Base-by-base conservation (phyloP, 2,113 vertebrate species). In the Nyctereutes procyonoides region DNA sequence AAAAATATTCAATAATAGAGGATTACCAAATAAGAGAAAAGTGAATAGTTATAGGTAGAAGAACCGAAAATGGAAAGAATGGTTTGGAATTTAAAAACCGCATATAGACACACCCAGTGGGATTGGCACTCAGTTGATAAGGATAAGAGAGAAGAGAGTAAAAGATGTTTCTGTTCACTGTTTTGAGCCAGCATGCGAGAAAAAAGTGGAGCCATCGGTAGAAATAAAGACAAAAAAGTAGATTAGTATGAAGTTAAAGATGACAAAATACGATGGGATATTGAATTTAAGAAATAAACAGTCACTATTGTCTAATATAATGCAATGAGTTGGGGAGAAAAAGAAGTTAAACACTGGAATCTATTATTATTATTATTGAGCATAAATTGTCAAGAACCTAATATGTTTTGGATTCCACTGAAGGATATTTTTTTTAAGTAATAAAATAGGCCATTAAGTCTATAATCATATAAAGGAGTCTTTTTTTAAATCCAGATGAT, bases 231-330 rank as follows among this genome's bases (percentile, higher is more conserved):
- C 14, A 51, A 88, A 56, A 88, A 56, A 38, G 30, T 4, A 51
- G 19, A 62, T 35, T 76, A 85, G n/a, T 95, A 74, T 93, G n/a
- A 91, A 88, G 84, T 53, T 76, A 82, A 80, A 53, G 8, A 38
- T 65, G 22, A 17, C 9, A 76, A 84, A 76, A 83, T 53, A 87
- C 19, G 20, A 63, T 60, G 8, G 0, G 58, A 90, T 43, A 53
- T 11, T 71, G 2, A 69, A 30, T 71, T 96, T 63, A 58, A 85
- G 38, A 79, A 93, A 81, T 26, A 74, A 96, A 35, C 1, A 51
- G 16, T 60, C 60, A 17, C 35, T 86, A 76, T 58, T 20, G 9
- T 48, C 51, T 53, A 74, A 90, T n/a, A 65, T 30, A 91, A 88
- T 26, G 2, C 4, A n/a, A 17, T 80, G 4, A n/a, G 35, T 67